Evolutionary conservation across 2,888 invertebrate species (phyloP), one percentile per base, ranked within the genome.

Genomic region (Sesia bembeciformis): DNA sequence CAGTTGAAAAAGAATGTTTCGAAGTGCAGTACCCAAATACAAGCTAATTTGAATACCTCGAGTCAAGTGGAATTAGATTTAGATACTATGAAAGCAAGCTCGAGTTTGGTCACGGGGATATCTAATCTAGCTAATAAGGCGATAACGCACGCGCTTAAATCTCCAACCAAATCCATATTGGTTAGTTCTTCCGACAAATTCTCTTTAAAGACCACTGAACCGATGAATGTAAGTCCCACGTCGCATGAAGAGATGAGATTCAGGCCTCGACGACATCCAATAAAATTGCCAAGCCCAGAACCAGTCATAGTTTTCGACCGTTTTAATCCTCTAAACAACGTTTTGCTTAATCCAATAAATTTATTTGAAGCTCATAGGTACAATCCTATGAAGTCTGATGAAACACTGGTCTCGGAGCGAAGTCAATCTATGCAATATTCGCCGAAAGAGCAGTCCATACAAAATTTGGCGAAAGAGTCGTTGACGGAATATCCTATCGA

Each of bases 271-370:
- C 50, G 46, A n/a, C n/a, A 46, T 8, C 46, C 46, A 46, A 46
- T 46, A 46, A 23, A 46, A 8, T 8, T 23, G 3, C 46, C 43
- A 5, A 43, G 6, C 4, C 43, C 46, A 46, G 46, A 46, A 23
- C 56, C 57, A 5, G 69, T 81, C 0, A 57, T 88, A 49, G 60
- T 80, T 4, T 88, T 88, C 50, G 88, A 88, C 53, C 78, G 72
- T 4, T 38, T 56, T 0, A 87, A 87, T 58, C 88, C 89, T 0
- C 62, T 88, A 6, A 88, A 88, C 56, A 88, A 88, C 57, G 62
- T 89, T 3, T 52, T 78, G 0, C 50, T 84, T 0, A 61, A 64
- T 0, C 67, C 77, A 0, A 51, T 65, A 0, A 64, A 70, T 52
- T 60, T 56, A 4, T 52, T 60, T 0, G 65, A 76, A 4, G 72